A percentile compares a stretch with the other conserved stretches of the same genome.
Conservation (phyloP, 2,888 invertebrate species). For the Stenodema calcarata region DNA sequence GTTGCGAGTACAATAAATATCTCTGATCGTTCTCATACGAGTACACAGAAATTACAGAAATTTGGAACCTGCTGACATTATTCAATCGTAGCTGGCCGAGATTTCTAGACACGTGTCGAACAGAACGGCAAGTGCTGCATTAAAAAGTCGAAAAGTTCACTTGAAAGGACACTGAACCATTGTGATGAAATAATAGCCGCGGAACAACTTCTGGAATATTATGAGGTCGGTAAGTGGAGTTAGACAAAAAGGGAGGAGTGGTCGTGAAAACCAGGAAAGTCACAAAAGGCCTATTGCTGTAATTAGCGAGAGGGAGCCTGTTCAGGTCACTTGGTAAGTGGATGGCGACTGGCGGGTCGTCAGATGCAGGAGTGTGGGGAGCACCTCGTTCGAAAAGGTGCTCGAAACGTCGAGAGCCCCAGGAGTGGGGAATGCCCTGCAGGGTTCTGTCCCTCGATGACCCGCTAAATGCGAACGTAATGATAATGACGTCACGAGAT, state of each 20-base stretch:
- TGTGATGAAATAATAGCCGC: neutral
- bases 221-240: neutral
- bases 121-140: neutral
- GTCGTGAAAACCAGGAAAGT: neutral
- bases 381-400: neutral
- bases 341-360: neutral
- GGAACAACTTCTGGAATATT: neutral
- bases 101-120: neutral
- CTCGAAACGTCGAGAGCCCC: neutral
- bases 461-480: no score
- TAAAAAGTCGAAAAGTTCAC: neutral
- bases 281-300: neutral
- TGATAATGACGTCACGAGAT: no score
- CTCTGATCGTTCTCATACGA: no score
- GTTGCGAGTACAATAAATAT: no score
- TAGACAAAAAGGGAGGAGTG: neutral
- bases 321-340: neutral
- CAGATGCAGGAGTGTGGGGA: neutral
- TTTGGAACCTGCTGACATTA: neutral
- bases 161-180: neutral
- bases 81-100: neutral
- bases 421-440: no score
- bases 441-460: no score
- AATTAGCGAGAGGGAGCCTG: neutral
- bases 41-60: no score